Percentiles rank a stretch among this genome's conserved stretches.
phyloP scores from a whole-genome alignment of 2,113 vertebrate species.

The Cyprinus carpio region DNA sequence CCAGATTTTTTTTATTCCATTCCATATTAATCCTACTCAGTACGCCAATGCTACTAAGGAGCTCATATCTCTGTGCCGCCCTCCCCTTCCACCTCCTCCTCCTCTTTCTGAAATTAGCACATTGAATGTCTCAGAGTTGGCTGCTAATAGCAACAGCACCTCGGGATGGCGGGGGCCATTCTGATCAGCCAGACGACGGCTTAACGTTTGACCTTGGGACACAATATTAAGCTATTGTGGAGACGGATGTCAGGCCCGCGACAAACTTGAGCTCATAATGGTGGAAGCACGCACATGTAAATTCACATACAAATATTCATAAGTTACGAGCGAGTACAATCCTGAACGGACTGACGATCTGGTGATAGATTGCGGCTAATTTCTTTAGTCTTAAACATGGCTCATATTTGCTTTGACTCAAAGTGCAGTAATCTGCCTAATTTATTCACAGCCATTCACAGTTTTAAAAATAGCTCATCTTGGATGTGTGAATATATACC shows the following conservation, averaged over 20 bases:
- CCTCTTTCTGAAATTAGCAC: slow-evolving; percentile 59
- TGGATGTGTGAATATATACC: slow-evolving; percentile 53
- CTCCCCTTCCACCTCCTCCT: background rate
- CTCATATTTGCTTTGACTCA: slow-evolving; percentile 36
- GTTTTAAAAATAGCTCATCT: slow-evolving; percentile 55
- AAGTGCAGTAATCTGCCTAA: slow-evolving; percentile 55
- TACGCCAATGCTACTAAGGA: slow-evolving; percentile 61
- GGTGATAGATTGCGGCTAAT: slow-evolving; percentile 9
- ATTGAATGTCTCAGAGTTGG: slow-evolving; percentile 55
- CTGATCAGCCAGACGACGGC: slow-evolving; percentile 39
- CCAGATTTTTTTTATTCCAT: slow-evolving; percentile 66
- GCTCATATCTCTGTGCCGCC: slow-evolving; percentile 58
- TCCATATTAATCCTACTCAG: slow-evolving; percentile 66
- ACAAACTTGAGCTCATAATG: slow-evolving; percentile 40
- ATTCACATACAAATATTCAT: slow-evolving; percentile 5
- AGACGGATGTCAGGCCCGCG: slow-evolving; percentile 31
- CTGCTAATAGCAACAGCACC: slow-evolving; percentile 52
- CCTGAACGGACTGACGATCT: background rate
- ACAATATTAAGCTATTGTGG: slow-evolving; percentile 37
- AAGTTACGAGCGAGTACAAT: background rate
- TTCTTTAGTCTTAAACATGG: slow-evolving; percentile 43
- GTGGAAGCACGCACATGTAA: slow-evolving; percentile 19
- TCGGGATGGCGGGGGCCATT: slow-evolving; percentile 40
- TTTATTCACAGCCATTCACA: slow-evolving; percentile 57
- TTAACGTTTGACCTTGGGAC: slow-evolving; percentile 55